Conservation (phyloP, 2,113 vertebrate species). For the Camelus dromedarius region DNA sequence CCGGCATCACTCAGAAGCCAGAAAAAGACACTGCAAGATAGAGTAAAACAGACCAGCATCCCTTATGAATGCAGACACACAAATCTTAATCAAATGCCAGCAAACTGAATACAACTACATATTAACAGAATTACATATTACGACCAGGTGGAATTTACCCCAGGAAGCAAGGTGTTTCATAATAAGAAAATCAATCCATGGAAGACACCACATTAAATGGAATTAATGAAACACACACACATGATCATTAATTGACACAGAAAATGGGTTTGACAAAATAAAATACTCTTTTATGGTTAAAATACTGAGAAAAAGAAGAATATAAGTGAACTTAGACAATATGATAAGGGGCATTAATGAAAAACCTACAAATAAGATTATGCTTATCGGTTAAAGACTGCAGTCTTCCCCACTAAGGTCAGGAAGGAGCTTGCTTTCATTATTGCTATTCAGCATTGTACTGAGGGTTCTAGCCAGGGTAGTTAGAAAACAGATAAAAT, state of each 20-base stretch:
- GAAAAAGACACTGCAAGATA: not conserved
- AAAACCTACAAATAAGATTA: not conserved
- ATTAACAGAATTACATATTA: not conserved
- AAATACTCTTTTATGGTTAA: not conserved
- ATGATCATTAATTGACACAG: not conserved
- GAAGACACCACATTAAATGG: not conserved
- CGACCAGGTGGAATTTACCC: not conserved
- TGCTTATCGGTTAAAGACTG: not conserved
- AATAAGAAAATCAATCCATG: not conserved
- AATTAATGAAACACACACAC: not conserved
- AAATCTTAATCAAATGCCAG: not conserved
- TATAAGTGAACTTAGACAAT: not conserved
- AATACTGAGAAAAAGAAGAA: not conserved
- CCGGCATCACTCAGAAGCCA: not conserved
- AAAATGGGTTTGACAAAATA: not conserved
- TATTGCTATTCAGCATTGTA: not conserved
- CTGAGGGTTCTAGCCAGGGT: not conserved
- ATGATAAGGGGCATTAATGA: not conserved
- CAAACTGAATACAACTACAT: not conserved
- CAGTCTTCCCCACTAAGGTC: not conserved
- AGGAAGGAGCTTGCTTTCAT: not conserved
- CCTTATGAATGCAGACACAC: not conserved
- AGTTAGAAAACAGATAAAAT: not conserved
- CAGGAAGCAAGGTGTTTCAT: not conserved
- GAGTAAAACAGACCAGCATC: not conserved